Base-by-base conservation (phyloP, 1,140 invertebrate species). In the Acromyrmex charruanus region DNA sequence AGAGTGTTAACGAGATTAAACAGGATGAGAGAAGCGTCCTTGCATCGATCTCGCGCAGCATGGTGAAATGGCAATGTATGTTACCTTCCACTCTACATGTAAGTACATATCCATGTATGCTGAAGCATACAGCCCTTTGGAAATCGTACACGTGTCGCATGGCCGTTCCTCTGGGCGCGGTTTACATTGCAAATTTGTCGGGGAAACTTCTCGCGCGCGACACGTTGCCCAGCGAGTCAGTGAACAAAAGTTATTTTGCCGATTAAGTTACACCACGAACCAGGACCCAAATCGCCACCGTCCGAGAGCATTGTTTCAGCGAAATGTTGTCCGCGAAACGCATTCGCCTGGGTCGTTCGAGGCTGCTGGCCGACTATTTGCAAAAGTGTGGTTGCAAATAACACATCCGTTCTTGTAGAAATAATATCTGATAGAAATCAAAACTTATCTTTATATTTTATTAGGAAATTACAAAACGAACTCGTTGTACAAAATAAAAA, bases 161-260 rank as follows among this genome's bases (percentile, higher is more conserved):
- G 77, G 39, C 63, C 68, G 87, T 87, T 85, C 86, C 88, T 89
- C 89, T 82, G 89, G 65, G 35, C 87, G 77, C 90, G 82, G 93
- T 95, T 94, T 94, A 95, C 92, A 94, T 94, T 95, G 94, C 94
- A 95, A 94, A 95, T 94, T 94, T 77, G 89, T 92, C 90, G 87
- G 80, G 71, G 71, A 91, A 94, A 94, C 90, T 94, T 92, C 84
- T 86, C 87, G 69, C 81, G 72, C 53, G 35, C 86, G 59, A 91
- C 92, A 91, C 88, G 69, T 88, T 90, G 87, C 55, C 68, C 85
- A 51, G 21, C 82, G 55, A 59, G 80, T 90, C 68, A 79, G 59
- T 31, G 75, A n/a, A 77, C 91, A 79, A 87, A 93, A 94, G 89
- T 94, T 94, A 92, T 89, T 90, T 91, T 80, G 28, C 72, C 91